phyloP scores from a whole-genome alignment of 2,797 vertebrate genomes.

The Falco cherrug region DNA sequence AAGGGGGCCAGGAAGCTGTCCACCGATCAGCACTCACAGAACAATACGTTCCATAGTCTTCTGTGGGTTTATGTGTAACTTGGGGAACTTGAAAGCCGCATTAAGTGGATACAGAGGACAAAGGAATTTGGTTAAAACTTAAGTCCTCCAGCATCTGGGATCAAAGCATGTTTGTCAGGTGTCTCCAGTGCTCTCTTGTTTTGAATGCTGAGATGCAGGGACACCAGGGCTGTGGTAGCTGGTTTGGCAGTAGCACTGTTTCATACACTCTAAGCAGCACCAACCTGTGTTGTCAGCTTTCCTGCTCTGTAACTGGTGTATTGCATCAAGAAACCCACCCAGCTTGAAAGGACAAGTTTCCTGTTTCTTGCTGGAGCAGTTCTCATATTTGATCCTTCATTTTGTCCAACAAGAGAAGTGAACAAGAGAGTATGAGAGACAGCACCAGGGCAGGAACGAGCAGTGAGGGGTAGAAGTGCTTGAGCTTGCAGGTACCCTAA shows the following conservation, averaged over 20 bases:
- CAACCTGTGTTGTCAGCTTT: background rate
- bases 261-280: background rate
- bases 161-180: background rate
- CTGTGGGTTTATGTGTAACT: background rate
- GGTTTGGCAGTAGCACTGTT: background rate
- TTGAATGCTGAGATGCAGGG: background rate
- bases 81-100: background rate
- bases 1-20: background rate
- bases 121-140: background rate
- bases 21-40: background rate
- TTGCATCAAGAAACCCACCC: background rate
- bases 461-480: background rate
- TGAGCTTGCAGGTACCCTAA: background rate
- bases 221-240: background rate
- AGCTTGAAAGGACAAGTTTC: background rate
- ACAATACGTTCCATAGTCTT: background rate
- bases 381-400: background rate
- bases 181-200: background rate
- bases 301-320: background rate
- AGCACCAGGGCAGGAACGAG: background rate
- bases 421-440: background rate
- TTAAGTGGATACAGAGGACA: background rate
- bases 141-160: background rate
- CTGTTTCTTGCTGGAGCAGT: background rate
- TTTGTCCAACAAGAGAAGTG: background rate